These are phyloP conservation scores for Xylophagus ater DNA, from an alignment of 2,888 invertebrate species.

Conservation along the genomic window DNA sequence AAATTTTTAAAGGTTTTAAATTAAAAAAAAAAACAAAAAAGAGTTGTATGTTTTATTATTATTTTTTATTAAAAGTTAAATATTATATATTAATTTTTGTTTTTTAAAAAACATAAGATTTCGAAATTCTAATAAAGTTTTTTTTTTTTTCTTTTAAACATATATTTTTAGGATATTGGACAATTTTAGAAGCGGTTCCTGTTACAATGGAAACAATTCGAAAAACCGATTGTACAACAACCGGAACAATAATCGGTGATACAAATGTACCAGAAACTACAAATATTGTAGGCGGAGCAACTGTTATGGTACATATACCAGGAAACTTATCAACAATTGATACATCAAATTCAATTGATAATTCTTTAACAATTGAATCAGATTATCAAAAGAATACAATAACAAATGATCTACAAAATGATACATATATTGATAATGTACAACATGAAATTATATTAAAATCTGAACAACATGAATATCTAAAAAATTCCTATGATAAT, in stretches of 20 bases:
- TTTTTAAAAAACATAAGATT: background rate
- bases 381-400: no score
- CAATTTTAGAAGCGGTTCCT: conserved; percentile 35
- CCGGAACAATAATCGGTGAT: background rate
- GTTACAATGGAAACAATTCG: conserved; percentile 16
- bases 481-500: no score
- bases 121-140: conserved; percentile 10
- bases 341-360: conserved; percentile 8
- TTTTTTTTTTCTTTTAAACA: conserved; percentile 9
- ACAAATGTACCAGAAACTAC: background rate
- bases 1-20: no score
- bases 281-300: conserved; percentile 8
- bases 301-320: conserved; percentile 16
- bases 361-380: no score
- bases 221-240: conserved; percentile 1
- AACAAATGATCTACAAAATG: conserved; percentile 3
- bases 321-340: conserved; percentile 2
- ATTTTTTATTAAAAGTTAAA: background rate
- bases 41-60: no score
- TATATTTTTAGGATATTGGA: conserved; percentile 31
- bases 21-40: no score
- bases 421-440: no score
- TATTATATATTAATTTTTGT: background rate
- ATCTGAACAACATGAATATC: no score
- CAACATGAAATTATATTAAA: no score